These are phyloP conservation scores for Crypturellus tataupa DNA, from an alignment of 2,797 vertebrate genomes.

Conservation along the genomic window DNA sequence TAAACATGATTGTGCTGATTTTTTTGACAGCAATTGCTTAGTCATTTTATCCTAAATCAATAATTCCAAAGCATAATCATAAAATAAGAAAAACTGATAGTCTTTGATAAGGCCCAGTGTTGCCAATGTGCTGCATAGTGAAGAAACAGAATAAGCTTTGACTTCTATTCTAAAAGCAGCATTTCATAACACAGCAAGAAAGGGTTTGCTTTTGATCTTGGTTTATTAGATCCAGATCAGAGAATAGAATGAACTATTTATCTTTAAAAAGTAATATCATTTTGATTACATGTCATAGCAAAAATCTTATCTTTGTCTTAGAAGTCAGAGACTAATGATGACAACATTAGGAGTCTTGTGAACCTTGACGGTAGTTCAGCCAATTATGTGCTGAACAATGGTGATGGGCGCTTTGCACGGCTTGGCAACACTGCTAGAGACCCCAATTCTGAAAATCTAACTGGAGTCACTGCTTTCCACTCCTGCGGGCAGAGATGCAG, in stretches of 20 bases:
- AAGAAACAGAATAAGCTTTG: background rate
- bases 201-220: slow-evolving; percentile 25
- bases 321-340: slow-evolving; percentile 53
- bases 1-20: background rate
- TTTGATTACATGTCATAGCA: slow-evolving; percentile 64
- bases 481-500: slow-evolving; percentile 53
- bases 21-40: background rate
- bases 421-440: background rate
- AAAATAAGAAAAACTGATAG: background rate
- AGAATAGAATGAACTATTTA: slow-evolving; percentile 45
- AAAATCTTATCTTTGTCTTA: slow-evolving; percentile 67
- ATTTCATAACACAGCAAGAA: background rate
- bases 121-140: background rate
- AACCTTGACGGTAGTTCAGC: slow-evolving; percentile 57
- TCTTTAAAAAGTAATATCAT: slow-evolving; percentile 71
- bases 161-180: slow-evolving; percentile 39
- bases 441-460: slow-evolving; percentile 57
- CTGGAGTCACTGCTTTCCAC: slow-evolving; percentile 43
- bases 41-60: slow-evolving; percentile 5
- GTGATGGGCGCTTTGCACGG: slow-evolving; percentile 13
- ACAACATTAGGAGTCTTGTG: slow-evolving; percentile 30
- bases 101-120: background rate
- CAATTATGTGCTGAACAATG: slow-evolving; percentile 68
- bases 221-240: slow-evolving; percentile 66
- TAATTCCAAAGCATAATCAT: background rate